phyloP scores from a whole-genome alignment of 1,140 invertebrate species.

The Ceratosolen fusciceps region DNA sequence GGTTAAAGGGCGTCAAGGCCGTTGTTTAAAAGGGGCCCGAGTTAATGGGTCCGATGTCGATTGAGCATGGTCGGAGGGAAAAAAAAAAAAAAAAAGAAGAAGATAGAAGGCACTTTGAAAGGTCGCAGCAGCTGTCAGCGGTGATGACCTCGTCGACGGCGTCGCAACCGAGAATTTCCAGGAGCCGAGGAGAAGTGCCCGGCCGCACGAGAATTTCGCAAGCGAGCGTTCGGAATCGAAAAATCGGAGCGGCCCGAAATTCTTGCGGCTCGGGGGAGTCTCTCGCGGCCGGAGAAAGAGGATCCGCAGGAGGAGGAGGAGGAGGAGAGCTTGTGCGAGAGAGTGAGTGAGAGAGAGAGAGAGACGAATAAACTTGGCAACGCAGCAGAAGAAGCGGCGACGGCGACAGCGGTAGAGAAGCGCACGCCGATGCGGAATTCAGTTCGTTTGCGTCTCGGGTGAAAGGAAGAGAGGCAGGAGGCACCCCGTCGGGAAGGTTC shows the following conservation, averaged over 20 bases:
- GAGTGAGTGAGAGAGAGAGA: conserved; percentile 6
- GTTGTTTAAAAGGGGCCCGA: neutral
- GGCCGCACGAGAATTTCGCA: conserved; percentile 3
- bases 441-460: conserved; percentile 43
- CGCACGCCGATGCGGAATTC: conserved; percentile 51
- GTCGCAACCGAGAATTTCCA: conserved; percentile 2
- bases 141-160: neutral
- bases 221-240: neutral
- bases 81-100: no score
- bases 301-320: neutral
- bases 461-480: conserved; percentile 36
- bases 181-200: neutral
- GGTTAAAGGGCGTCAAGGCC: neutral
- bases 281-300: neutral
- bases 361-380: conserved; percentile 56
- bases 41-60: neutral
- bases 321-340: conserved; percentile 13
- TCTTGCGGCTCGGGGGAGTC: conserved; percentile 9
- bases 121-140: neutral
- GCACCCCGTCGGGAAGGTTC: conserved; percentile 63
- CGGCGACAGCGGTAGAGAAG: no score
- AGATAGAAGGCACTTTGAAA: neutral
- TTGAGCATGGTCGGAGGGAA: no score
- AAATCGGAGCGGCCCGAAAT: conserved; percentile 2
- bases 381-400: conserved; percentile 50